Base-by-base conservation (phyloP, 2,888 invertebrate species). In the Trichopoda pennipes region DNA sequence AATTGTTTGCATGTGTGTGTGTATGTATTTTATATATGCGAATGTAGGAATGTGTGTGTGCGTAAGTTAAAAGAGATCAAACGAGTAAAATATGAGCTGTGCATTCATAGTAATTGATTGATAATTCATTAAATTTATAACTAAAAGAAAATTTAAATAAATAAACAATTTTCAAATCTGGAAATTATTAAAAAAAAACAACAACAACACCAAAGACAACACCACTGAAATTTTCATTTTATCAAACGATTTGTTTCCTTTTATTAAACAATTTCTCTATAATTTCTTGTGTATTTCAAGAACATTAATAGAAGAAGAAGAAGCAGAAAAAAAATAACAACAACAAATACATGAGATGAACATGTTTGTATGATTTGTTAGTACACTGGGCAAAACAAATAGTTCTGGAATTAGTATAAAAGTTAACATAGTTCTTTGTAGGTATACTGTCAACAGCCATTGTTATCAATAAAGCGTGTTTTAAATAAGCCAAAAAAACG, bases 211-310 rank as follows among this genome's bases (percentile, higher is more conserved):
- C 23, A n/a, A n/a, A n/a, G n/a, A n/a, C n/a, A n/a, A 28, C 23
- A 28, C 23, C 23, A 28, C 4, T 4, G 6, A 28, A 28, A 28
- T 28, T 28, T 28, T 28, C n/a, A n/a, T n/a, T 49, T 49, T 17
- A 19, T 8, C 17, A 21, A 9, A 21, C 3, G 12, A 19, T 21
- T 1, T 16, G 8, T n/a, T 49, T 49, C 2, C 53, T 49, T 49
- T 7, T 21, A 49, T 19, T 19, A n/a, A 19, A 21, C 9, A 23
- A 21, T 16, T 53, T 53, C 9, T 16, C 14, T 51, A 2, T 12
- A 14, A 19, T 49, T 49, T n/a, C 12, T 84, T 84, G 85, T 85
- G 85, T 85, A 85, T 85, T 73, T 85, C 81, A 85, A 85, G 84
- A 84, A 84, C 83, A 81, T 61, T 64, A 47, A 66, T 55, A 55